Base-by-base conservation (phyloP, 2,888 invertebrate species). In the Melanophora roralis region DNA sequence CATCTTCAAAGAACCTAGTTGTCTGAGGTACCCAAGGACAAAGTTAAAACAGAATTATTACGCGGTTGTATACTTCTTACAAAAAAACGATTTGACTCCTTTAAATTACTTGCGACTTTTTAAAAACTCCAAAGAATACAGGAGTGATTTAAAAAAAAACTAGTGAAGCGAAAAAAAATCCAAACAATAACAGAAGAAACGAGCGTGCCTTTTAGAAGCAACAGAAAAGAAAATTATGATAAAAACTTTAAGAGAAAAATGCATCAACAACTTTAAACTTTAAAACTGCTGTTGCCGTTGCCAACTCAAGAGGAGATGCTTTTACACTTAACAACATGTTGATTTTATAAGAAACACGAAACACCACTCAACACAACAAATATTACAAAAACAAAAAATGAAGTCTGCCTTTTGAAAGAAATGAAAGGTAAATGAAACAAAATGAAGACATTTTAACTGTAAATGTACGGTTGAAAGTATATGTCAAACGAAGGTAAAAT, bases 331-430 rank as follows among this genome's bases (percentile, higher is more conserved):
- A 27, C 27, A 78, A 64, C 57, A 43, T 74, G 55, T 49, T 74
- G 53, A 69, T 74, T 49, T 57, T 43, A 47, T 3, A 47, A 27
- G 4, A 27, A 64, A 53, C 73, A 73, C 51, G 73, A 73, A 78
- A 68, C 32, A 69, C 57, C 78, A 73, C 78, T 78, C 51, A 73
- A 69, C 51, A 36, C 62, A 57, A 27, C 32, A 53, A 11, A 71
- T 6, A n/a, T 34, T 45, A 47, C 8, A 11, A 4, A 53, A 34
- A 21, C 2, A 40, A 40, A 2, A 40, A 14, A n/a, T 40, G 14
- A 0, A 8, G 45, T 32, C 6, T 19, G 19, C 34, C 1, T 21
- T n/a, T 55, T 19, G 0, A 21, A 47, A 27, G 0, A 21, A 47
- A 27, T 40, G 27, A 51, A 60, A 57, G 16, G 5, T 57, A 57